Evolutionary conservation across 1,140 invertebrate genomes (phyloP).

Genomic region (Drosophila nikananu): DNA sequence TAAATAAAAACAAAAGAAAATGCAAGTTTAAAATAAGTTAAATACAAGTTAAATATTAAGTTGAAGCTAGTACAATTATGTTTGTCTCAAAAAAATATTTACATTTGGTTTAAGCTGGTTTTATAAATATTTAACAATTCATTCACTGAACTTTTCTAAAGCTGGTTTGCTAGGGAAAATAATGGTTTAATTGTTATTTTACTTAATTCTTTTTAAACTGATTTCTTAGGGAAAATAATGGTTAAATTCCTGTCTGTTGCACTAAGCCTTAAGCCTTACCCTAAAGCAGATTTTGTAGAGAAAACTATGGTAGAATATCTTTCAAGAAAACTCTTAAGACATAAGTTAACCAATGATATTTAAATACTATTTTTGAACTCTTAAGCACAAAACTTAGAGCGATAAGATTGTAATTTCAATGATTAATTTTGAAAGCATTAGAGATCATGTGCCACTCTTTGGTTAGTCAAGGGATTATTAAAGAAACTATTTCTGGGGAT

Average conservation of each 20-base stretch:
- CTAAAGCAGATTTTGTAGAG: background rate
- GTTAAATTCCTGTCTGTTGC: background rate
- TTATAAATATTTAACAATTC: background rate
- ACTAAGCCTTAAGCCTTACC: background rate
- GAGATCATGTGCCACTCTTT: background rate
- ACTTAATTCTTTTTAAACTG: background rate
- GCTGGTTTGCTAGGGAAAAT: background rate
- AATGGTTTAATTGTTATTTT: background rate
- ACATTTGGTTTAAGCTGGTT: background rate
- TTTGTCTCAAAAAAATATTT: background rate
- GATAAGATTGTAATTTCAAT: slow-evolving; percentile 2
- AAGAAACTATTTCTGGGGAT: background rate
- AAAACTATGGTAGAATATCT: background rate
- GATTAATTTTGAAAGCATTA: background rate
- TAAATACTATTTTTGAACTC: background rate
- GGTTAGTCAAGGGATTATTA: background rate
- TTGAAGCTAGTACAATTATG: background rate
- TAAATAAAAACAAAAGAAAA: background rate
- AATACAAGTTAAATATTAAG: background rate
- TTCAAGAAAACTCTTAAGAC: background rate
- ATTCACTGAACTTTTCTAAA: background rate
- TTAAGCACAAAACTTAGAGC: too few relatives aligned
- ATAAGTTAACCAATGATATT: background rate
- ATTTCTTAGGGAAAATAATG: background rate
- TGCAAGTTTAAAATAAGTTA: background rate